Base-by-base conservation (phyloP, 2,797 vertebrate genomes). In the Halcyon chelicuti region DNA sequence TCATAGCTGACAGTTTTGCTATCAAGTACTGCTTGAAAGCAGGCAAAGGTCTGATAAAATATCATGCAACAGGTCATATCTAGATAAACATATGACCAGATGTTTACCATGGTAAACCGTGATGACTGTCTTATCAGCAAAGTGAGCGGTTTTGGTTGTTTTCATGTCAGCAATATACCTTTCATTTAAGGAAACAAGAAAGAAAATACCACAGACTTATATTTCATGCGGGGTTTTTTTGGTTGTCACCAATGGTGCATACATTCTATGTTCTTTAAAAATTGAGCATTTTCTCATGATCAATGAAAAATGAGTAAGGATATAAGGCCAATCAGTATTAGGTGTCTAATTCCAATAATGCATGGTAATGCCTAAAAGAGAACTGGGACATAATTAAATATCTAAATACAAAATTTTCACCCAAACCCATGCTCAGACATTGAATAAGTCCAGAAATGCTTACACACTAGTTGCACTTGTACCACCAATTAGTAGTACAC, bases 1-100 rank as follows among this genome's bases (percentile, higher is more conserved):
- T 91, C 39, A 62, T 67, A 83, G 21, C 18, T 94, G 78, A 81
- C 54, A 93, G 70, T 22, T 86, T 96, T 91, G 90, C 26, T 54
- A 71, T 58, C 29, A 95, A 88, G 57, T 52, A 73, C 14, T 73
- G 7, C 55, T 84, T 88, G 42, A 91, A 58, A 96, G 33, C 12
- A 83, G 75, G 22, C 5, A 81, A 72, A 84, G 18, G 77, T 81
- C 54, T 91, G 54, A 84, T 60, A 66, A 86, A 87, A 44, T 18
- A 75, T 17, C 12, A 66, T 28, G 35, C 54, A 94, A 73, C 9
- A 75, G 73, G 84, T 91, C 39, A 47, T 49, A 28, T 22, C 13
- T 72, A 74, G 25, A 46, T 90, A 86, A 88, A 90, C 12, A 29
- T 51, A 51, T 9, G 12, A 88, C 31, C 47, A 81, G 35, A 62